These are phyloP conservation scores for Mycetomoellerius zeteki DNA, from an alignment of 1,140 invertebrate genomes.

Conservation along the genomic window DNA sequence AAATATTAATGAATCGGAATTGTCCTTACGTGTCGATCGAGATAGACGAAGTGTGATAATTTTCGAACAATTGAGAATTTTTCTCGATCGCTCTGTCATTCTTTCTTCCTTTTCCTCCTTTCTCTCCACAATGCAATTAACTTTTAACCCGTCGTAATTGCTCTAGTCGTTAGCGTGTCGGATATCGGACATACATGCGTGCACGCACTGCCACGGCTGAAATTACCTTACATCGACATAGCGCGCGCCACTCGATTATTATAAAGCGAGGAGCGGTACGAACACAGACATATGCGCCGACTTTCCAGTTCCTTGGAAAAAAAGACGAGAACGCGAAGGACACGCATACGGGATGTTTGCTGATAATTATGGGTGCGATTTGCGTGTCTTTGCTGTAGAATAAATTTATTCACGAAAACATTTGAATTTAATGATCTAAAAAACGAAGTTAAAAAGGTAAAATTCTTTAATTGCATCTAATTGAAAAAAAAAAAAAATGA, in stretches of 20 bases:
- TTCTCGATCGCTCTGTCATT: not conserved
- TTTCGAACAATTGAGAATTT: slow-evolving; percentile 65
- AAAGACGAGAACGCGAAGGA: not conserved
- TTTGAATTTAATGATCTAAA: not conserved
- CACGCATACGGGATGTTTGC: not conserved
- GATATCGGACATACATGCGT: slow-evolving; percentile 43
- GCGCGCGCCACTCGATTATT: slow-evolving; percentile 47
- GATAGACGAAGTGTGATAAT: slow-evolving; percentile 30
- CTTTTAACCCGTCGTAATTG: slow-evolving; percentile 77
- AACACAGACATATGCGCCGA: not conserved
- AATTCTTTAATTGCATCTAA: not conserved
- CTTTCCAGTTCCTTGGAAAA: slow-evolving; percentile 43
- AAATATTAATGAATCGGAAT: not conserved
- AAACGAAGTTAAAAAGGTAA: not conserved
- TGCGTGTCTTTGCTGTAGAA: not conserved
- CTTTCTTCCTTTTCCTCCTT: not conserved
- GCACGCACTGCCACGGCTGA: slow-evolving; percentile 20
- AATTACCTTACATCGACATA: slow-evolving; percentile 47
- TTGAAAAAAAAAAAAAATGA: not conserved
- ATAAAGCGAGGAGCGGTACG: slow-evolving; percentile 25
- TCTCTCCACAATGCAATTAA: slow-evolving; percentile 67
- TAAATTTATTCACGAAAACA: not conserved
- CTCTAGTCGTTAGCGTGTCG: slow-evolving; percentile 48
- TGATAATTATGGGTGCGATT: slow-evolving; percentile 4
- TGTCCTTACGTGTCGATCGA: slow-evolving; percentile 13